A percentile compares a stretch with the other conserved stretches of the same genome.
Conservation (phyloP, 2,888 invertebrate species). For the Drosophila atroscutellata region DNA sequence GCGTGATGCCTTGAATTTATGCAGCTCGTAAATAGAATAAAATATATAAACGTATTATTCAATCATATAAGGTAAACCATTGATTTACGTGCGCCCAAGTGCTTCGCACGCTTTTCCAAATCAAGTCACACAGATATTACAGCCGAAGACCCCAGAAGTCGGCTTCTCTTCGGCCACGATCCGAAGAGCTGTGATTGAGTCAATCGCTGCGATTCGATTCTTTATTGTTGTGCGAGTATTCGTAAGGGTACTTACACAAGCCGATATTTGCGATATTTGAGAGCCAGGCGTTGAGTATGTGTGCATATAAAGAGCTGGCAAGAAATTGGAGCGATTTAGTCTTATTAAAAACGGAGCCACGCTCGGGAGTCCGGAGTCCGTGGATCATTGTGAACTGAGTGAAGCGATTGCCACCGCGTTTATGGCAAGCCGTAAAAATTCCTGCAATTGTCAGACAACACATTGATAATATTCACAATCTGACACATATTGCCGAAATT, state of each 20-base stretch:
- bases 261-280: neutral
- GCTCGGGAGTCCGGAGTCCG: slow-evolving; percentile 49
- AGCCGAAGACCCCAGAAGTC: slow-evolving; percentile 8
- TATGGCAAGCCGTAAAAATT: neutral
- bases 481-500: neutral
- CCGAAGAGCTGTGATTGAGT: slow-evolving; percentile 28
- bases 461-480: slow-evolving; percentile 7
- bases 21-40: slow-evolving; percentile 17
- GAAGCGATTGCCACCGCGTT: slow-evolving; percentile 1
- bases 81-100: slow-evolving; percentile 23
- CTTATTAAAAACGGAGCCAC: slow-evolving; percentile 58
- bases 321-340: slow-evolving; percentile 72
- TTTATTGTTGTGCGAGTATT: slow-evolving; percentile 15
- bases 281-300: slow-evolving; percentile 31
- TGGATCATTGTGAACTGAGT: slow-evolving; percentile 35
- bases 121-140: slow-evolving; percentile 4
- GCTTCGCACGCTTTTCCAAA: slow-evolving; percentile 24
- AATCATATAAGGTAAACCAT: neutral
- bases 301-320: slow-evolving; percentile 68
- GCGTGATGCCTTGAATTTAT: slow-evolving; percentile 39
- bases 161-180: slow-evolving; percentile 20
- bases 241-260: slow-evolving; percentile 19
- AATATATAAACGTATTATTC: slow-evolving; percentile 14
- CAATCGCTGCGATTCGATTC: slow-evolving; percentile 38
- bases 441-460: neutral